Conservation (phyloP, 2,888 invertebrate genomes). For the Chrysolina haemoptera region DNA sequence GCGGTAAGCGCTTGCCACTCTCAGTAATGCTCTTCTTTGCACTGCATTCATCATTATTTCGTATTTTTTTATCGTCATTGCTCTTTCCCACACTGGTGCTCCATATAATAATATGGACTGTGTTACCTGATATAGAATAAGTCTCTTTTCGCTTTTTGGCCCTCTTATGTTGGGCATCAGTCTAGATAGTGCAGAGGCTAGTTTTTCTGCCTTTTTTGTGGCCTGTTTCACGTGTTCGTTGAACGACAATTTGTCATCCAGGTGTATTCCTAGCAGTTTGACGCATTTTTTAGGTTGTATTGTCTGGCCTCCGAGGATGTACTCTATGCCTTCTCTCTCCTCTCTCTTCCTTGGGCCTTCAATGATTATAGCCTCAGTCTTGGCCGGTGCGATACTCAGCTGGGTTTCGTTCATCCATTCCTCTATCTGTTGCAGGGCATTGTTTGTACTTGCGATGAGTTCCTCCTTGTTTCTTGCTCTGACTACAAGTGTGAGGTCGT, state of each 20-base stretch:
- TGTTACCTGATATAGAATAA: not conserved
- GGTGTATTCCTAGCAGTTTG: not conserved
- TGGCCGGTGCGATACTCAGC: not conserved
- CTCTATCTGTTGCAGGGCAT: not conserved
- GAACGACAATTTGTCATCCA: not conserved
- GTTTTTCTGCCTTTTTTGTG: not conserved
- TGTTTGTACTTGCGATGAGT: not conserved
- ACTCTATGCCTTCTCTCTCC: too few species aligned
- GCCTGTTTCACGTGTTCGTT: not conserved
- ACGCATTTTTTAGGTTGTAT: not conserved
- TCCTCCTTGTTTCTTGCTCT: not conserved
- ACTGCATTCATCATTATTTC: not conserved
- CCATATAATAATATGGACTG: constrained; percentile 36
- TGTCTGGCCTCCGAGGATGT: too few species aligned
- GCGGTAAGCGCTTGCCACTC: constrained; percentile 35
- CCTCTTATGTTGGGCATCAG: not conserved
- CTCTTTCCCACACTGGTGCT: constrained; percentile 36
- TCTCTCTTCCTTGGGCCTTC: too few species aligned
- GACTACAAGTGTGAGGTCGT: not conserved
- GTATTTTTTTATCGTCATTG: constrained; percentile 30
- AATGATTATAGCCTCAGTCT: not conserved
- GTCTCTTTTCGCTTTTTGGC: not conserved
- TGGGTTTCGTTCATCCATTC: not conserved
- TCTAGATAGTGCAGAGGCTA: not conserved
- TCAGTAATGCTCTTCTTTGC: constrained; percentile 30